Conservation (phyloP, 2,113 vertebrate genomes). For the Pelodiscus sinensis region DNA sequence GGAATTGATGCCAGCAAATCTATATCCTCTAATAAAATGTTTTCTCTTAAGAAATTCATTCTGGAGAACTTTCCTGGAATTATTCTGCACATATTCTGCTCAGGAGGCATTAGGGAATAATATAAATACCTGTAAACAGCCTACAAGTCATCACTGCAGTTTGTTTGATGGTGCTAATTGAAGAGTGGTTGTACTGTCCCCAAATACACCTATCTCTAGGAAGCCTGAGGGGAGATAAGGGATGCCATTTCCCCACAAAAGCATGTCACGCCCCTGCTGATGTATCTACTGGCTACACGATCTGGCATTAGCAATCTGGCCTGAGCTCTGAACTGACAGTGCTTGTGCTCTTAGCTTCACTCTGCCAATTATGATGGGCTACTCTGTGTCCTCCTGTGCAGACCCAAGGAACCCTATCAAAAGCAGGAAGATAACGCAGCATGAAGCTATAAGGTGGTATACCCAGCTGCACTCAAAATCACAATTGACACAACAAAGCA, state of each 20-base stretch:
- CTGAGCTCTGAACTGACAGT: too few relatives aligned
- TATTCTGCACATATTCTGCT: neutral
- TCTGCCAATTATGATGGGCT: neutral
- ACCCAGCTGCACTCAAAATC: conserved; percentile 15
- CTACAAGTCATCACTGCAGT: neutral
- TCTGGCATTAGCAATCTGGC: neutral
- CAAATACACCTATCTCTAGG: fast-evolving
- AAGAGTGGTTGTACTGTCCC: neutral
- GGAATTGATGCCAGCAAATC: neutral
- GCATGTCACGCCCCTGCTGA: too few relatives aligned
- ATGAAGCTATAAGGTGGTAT: neutral
- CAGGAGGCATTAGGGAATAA: conserved; percentile 7
- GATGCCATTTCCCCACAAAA: neutral
- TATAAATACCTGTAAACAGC: neutral
- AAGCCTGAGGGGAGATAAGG: neutral
- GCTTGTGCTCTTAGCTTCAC: neutral
- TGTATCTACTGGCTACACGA: neutral
- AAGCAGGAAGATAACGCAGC: neutral
- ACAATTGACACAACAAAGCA: conserved; percentile 45
- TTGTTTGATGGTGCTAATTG: neutral
- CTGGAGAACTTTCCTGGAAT: neutral
- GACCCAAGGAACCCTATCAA: fast-evolving
- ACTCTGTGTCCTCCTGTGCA: neutral
- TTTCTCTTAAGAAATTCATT: neutral
- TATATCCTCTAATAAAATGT: neutral